phyloP scores from a whole-genome alignment of 2,888 invertebrate genomes.

The Holacanthella duospinosa region DNA sequence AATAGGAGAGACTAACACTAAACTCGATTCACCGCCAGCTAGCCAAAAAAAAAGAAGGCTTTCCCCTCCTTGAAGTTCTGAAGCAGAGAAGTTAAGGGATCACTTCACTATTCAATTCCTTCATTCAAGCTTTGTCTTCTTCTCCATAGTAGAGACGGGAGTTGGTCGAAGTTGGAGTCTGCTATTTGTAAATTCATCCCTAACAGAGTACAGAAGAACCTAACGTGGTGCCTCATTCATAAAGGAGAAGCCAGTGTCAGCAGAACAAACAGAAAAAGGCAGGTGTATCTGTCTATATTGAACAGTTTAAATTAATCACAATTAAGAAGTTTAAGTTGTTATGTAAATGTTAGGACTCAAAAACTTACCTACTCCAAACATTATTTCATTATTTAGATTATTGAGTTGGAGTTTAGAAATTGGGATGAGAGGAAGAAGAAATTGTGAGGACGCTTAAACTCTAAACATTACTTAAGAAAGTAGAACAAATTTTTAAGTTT shows the following conservation, averaged over 20 bases:
- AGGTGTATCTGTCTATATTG: not conserved
- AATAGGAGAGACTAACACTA: not conserved
- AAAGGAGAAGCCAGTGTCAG: not conserved
- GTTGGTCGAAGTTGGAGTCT: not conserved
- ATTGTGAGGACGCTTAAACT: no score
- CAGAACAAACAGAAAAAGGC: not conserved
- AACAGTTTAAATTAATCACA: not conserved
- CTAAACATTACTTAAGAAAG: no score
- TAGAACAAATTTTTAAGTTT: no score
- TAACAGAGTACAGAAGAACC: not conserved
- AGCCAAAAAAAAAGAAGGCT: not conserved
- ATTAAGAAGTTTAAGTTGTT: no score
- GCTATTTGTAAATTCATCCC: no score
- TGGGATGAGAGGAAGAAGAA: constrained; percentile 7
- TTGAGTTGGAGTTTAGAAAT: no score
- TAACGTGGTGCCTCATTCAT: not conserved
- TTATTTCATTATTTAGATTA: no score
- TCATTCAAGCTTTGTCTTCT: not conserved
- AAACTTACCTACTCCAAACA: no score
- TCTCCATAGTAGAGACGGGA: not conserved
- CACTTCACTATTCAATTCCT: no score
- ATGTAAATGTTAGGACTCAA: no score
- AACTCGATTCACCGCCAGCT: not conserved
- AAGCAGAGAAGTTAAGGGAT: not conserved
- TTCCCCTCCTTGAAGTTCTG: not conserved